Conservation (phyloP, 2,888 invertebrate genomes). For the Creontiades dilutus region DNA sequence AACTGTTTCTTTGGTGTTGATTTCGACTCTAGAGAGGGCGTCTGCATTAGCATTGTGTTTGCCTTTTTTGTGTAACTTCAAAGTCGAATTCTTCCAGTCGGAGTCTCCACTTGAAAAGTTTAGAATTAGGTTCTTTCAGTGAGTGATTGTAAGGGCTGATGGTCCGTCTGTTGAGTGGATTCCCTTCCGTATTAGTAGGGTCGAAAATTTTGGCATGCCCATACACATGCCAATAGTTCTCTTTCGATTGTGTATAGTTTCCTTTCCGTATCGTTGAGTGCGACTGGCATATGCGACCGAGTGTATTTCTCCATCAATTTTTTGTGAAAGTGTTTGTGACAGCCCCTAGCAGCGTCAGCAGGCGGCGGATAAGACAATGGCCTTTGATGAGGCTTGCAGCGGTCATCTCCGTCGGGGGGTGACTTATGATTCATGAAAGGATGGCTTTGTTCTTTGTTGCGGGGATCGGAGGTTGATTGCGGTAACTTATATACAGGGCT, state of each 20-base stretch:
- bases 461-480: no score
- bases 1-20: conserved; percentile 19
- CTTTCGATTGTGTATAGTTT: conserved; percentile 77
- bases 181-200: conserved; percentile 77
- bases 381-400: no score
- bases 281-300: conserved; percentile 77
- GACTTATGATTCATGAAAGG: no score
- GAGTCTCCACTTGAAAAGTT: conserved; percentile 78
- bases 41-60: conserved; percentile 76
- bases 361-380: no score
- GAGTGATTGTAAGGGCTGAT: conserved; percentile 77
- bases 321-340: no score
- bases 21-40: conserved; percentile 72
- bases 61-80: conserved; percentile 77
- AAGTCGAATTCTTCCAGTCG: conserved; percentile 77
- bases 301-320: conserved; percentile 76
- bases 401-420: no score
- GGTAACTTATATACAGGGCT: no score
- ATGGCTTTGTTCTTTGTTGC: no score
- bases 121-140: conserved; percentile 78
- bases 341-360: no score
- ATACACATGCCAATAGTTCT: conserved; percentile 77
- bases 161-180: conserved; percentile 78
- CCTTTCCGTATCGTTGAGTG: conserved; percentile 77
- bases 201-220: conserved; percentile 76